Evolutionary conservation across 2,113 vertebrate species (phyloP).

Genomic region (Dendropsophus ebraccatus): DNA sequence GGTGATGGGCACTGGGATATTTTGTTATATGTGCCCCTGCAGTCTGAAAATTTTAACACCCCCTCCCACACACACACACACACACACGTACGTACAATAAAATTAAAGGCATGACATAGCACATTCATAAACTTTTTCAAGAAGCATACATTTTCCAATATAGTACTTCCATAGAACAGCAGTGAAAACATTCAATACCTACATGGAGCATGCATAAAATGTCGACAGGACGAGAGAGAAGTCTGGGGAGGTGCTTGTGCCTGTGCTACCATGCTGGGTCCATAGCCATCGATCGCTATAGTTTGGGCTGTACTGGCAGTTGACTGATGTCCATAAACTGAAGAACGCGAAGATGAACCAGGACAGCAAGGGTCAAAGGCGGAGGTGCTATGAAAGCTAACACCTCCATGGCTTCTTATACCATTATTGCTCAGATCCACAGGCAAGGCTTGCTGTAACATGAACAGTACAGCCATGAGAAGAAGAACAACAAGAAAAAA

Average conservation of each 20-base stretch:
- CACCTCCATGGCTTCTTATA: conserved; percentile 82
- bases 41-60: too few relatives aligned
- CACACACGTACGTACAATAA: too few relatives aligned
- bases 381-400: conserved; percentile 88
- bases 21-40: too few relatives aligned
- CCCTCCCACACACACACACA: too few relatives aligned
- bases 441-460: conserved; percentile 87
- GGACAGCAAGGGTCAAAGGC: conserved; percentile 98
- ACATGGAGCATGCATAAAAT: conserved; percentile 94
- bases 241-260: conserved; percentile 81
- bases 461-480: background rate
- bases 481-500: background rate
- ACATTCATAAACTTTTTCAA: too few relatives aligned
- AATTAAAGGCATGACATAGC: too few relatives aligned
- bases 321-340: conserved; percentile 86
- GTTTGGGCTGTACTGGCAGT: conserved; percentile 86
- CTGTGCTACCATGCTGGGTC: conserved; percentile 84
- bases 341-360: conserved; percentile 86
- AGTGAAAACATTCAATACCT: conserved; percentile 68
- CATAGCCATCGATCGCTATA: conserved; percentile 83
- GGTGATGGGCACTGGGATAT: too few relatives aligned
- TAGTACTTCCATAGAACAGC: background rate
- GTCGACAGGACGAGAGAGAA: conserved; percentile 90
- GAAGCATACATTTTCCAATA: too few relatives aligned
- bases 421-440: conserved; percentile 94